These are phyloP conservation scores for Epinephelus lanceolatus DNA, from an alignment of 2,113 vertebrate species.

Conservation along the genomic window DNA sequence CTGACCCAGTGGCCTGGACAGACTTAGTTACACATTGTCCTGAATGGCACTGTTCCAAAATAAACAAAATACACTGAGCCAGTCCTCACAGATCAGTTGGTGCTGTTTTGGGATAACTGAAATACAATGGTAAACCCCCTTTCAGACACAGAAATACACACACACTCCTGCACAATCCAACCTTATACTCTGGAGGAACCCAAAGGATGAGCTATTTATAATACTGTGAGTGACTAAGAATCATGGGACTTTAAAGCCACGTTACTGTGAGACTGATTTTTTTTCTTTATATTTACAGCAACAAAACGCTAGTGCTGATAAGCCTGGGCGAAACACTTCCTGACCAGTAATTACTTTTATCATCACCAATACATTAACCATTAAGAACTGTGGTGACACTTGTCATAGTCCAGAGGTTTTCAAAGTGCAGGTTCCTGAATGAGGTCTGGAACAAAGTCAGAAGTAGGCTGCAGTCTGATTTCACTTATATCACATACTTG, in stretches of 20 bases:
- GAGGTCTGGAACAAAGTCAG: not conserved
- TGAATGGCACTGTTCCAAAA: conserved; percentile 25
- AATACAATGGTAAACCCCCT: conserved; percentile 31
- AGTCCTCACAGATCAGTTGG: conserved; percentile 18
- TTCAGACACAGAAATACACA: not conserved
- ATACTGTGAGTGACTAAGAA: conserved; percentile 45
- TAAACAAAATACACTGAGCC: conserved; percentile 30
- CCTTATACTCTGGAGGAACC: conserved; percentile 40
- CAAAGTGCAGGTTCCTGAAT: not conserved
- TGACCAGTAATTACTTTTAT: conserved; percentile 1
- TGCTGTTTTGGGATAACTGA: conserved; percentile 33
- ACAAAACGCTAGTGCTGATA: not conserved
- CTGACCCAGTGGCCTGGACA: conserved; percentile 44
- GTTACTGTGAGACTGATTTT: conserved; percentile 5
- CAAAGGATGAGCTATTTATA: conserved; percentile 66
- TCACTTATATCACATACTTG: not conserved
- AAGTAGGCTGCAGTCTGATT: not conserved
- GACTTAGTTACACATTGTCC: conserved; percentile 40
- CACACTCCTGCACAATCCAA: conserved; percentile 40
- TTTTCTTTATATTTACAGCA: conserved; percentile 7
- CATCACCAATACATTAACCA: not conserved
- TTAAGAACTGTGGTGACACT: not conserved
- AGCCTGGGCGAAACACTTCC: conserved; percentile 6
- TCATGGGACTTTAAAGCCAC: conserved; percentile 37
- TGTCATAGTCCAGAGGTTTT: not conserved